Conservation (phyloP, 1,140 invertebrate species). For the Leptestheria dahalacensis region DNA sequence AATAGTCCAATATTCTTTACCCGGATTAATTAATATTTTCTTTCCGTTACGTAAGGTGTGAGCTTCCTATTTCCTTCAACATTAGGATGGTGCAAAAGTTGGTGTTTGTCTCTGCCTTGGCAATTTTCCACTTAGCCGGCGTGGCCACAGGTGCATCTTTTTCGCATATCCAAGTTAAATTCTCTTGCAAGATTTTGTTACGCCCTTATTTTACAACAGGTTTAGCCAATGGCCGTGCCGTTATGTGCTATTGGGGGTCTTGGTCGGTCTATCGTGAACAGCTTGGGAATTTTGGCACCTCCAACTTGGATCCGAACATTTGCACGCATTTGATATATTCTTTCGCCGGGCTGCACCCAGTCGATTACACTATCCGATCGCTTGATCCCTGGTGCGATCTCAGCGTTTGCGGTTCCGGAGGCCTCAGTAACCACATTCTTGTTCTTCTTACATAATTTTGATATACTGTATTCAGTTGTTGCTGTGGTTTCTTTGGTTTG, state of each 20-base stretch:
- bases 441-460: constrained; percentile 30
- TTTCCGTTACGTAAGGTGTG: too few species aligned
- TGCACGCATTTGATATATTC: constrained; percentile 80
- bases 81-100: neutral
- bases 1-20: too few species aligned
- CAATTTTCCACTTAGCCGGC: neutral
- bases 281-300: constrained; percentile 44
- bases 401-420: neutral
- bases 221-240: constrained; percentile 36
- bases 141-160: neutral
- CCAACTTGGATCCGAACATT: constrained; percentile 53
- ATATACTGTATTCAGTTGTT: constrained; percentile 30
- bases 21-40: too few species aligned
- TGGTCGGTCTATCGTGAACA: constrained; percentile 56
- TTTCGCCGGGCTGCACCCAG: constrained; percentile 59
- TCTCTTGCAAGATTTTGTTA: neutral
- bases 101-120: neutral
- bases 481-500: too few species aligned
- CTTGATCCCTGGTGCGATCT: constrained; percentile 55
- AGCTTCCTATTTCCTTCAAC: neutral
- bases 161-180: neutral
- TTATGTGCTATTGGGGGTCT: constrained; percentile 63
- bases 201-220: neutral
- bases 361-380: constrained; percentile 41
- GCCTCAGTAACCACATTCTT: neutral